phyloP scores from a whole-genome alignment of 2,113 vertebrate genomes.

The Myiozetetes cayanensis region DNA sequence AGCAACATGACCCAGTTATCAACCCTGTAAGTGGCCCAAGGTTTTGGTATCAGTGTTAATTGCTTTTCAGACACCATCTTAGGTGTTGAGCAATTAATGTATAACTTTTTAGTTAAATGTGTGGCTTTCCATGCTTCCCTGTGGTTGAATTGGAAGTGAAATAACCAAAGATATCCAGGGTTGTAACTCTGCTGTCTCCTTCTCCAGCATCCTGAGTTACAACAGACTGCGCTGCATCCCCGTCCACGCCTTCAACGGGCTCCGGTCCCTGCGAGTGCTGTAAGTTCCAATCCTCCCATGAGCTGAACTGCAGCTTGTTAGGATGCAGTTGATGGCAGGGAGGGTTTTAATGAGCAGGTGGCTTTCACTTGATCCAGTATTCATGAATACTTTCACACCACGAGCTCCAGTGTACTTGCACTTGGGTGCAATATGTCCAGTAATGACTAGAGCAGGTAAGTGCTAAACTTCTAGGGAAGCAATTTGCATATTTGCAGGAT shows the following conservation, averaged over 20 bases:
- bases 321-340: background rate
- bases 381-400: background rate
- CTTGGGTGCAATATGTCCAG: background rate
- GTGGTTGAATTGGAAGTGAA: background rate
- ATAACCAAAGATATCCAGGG: background rate
- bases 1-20: conserved; percentile 95
- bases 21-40: conserved; percentile 77
- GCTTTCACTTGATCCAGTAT: background rate
- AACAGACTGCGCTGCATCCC: conserved; percentile 94
- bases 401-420: background rate
- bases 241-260: conserved; percentile 87
- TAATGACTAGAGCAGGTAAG: conserved; percentile 7
- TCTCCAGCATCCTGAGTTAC: conserved; percentile 91
- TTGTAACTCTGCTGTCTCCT: background rate
- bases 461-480: background rate
- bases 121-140: background rate
- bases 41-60: background rate
- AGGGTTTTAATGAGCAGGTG: background rate
- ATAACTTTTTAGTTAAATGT: background rate
- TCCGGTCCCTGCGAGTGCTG: conserved; percentile 91
- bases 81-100: background rate
- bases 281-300: conserved; percentile 74
- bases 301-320: background rate
- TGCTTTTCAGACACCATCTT: background rate
- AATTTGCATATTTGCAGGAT: background rate